Conservation (phyloP, 2,888 invertebrate species). For the Cotesia congregata region DNA sequence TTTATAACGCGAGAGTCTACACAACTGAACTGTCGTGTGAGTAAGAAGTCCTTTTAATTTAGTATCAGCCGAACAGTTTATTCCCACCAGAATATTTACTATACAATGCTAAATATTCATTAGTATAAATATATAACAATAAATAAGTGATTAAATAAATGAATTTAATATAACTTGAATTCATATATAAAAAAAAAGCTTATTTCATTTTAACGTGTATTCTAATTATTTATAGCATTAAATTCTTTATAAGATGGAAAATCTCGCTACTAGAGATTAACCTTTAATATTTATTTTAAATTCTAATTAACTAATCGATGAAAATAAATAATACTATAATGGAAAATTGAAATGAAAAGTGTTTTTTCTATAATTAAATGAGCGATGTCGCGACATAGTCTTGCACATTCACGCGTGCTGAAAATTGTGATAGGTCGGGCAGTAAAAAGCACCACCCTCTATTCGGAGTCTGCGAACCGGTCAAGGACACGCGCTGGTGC, state of each 20-base stretch:
- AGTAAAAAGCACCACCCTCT: constrained; percentile 45
- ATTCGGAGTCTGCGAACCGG: constrained; percentile 63
- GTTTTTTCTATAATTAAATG: not conserved
- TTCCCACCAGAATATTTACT: constrained; percentile 1
- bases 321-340: not conserved
- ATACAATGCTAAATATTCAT: not conserved
- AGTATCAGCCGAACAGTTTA: not conserved
- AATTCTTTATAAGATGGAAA: not conserved
- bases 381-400: not conserved
- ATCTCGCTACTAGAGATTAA: not conserved
- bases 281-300: not conserved
- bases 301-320: not conserved
- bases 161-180: not conserved
- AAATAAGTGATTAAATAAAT: not conserved
- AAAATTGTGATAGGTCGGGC: constrained; percentile 52
- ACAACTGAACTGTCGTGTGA: constrained; percentile 17
- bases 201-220: not conserved
- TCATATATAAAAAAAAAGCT: not conserved
- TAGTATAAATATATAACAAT: not conserved
- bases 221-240: not conserved
- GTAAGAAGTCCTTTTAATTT: constrained; percentile 13
- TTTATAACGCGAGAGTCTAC: not conserved
- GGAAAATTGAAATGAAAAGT: not conserved
- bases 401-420: constrained; percentile 42
- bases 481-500: constrained; percentile 65